Percentiles rank a stretch among this genome's conserved stretches.
Conservation (phyloP, 2,113 vertebrate species). For the Perognathus longimembris region DNA sequence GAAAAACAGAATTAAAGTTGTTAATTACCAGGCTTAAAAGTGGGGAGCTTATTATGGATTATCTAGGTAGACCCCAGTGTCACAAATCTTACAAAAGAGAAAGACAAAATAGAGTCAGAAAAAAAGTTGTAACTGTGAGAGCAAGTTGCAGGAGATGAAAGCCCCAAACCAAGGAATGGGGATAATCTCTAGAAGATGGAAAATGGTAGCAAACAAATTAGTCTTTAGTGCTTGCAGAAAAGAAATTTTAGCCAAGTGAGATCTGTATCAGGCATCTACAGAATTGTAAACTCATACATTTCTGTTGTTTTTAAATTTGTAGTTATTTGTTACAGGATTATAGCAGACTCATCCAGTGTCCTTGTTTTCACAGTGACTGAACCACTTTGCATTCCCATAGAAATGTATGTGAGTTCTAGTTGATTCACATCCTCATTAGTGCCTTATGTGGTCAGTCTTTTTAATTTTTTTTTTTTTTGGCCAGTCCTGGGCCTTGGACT, state of each 20-base stretch:
- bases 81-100: not conserved
- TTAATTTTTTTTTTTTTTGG: no score
- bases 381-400: not conserved
- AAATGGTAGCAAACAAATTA: not conserved
- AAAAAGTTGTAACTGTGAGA: slow-evolving; percentile 8
- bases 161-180: not conserved
- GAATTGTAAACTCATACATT: not conserved
- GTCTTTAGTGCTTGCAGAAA: not conserved
- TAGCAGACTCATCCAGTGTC: not conserved
- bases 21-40: slow-evolving; percentile 32
- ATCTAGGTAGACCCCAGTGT: not conserved
- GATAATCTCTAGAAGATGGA: not conserved
- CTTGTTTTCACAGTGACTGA: not conserved
- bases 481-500: no score
- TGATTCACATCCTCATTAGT: not conserved
- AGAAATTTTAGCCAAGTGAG: not conserved
- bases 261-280: not conserved
- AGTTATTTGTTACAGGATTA: not conserved
- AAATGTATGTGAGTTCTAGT: not conserved
- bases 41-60: not conserved
- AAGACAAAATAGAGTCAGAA: not conserved
- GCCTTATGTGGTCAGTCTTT: not conserved
- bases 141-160: not conserved
- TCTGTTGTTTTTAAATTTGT: not conserved
- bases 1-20: slow-evolving; percentile 43